phyloP scores from a whole-genome alignment of 2,113 vertebrate genomes.

The Galemys pyrenaicus region DNA sequence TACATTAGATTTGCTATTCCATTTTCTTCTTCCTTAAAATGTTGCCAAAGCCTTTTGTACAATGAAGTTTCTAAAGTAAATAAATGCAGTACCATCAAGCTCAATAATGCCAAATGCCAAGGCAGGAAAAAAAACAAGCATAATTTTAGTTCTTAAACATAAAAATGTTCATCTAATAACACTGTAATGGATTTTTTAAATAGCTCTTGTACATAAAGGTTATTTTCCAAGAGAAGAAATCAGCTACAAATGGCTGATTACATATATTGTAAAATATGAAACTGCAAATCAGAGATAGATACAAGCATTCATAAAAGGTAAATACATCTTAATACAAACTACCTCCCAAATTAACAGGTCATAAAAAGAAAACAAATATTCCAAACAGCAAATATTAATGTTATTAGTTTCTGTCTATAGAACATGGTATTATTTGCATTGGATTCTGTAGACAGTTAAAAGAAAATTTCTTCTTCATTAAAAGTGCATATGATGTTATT shows the following conservation, averaged over 20 bases:
- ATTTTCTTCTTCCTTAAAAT: slow-evolving; percentile 9
- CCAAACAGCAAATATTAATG: not conserved
- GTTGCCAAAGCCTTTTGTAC: not conserved
- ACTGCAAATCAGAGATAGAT: slow-evolving; percentile 39
- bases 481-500: not conserved
- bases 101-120: slow-evolving; percentile 14
- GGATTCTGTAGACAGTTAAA: not conserved
- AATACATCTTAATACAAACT: not conserved
- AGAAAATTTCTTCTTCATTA: not conserved
- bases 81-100: not conserved
- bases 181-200: not conserved
- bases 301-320: not conserved
- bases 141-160: slow-evolving; percentile 14
- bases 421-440: not conserved
- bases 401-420: not conserved
- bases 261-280: slow-evolving; percentile 1
- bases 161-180: not conserved
- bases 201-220: not conserved
- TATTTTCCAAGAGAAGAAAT: not conserved
- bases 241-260: not conserved
- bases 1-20: not conserved
- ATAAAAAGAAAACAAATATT: not conserved
- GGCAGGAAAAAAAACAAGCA: not conserved
- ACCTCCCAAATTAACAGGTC: not conserved
- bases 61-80: slow-evolving; percentile 38